Base-by-base conservation (phyloP, 2,113 vertebrate genomes). In the Nyctibius bracteatus region DNA sequence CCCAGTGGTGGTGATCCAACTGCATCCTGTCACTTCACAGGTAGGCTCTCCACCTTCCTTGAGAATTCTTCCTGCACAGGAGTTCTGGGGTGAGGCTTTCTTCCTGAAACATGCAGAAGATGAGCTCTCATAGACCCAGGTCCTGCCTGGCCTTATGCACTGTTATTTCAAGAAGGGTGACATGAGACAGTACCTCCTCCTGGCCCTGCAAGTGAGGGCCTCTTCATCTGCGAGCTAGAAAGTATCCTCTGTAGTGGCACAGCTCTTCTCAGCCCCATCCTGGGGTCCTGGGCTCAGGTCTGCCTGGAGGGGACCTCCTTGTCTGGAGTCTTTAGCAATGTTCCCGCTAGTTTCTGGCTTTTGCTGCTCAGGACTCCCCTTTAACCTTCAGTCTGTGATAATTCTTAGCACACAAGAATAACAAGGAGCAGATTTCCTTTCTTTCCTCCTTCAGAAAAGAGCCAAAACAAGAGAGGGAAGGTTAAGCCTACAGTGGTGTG, bases 301-400 rank as follows among this genome's bases (percentile, higher is more conserved):
- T 70, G 72, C 1, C 47, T 8, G 3, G 14, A 43, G 6, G 4
- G 9, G 1, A 4, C 21, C 6, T 12, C n/a, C 5, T 43, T 31
- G 9, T 13, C 21, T 3, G 1, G 25, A 10, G 13, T 12, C 54
- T 47, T 47, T 5, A 12, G 16, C 10, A 14, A 7, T 24, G 77
- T 24, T 78, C 9, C 43, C 65, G 15, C 0, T 0, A 0, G 0
- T 24, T 85, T 51, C 66, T 65, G 67, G 4, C 30, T 67, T 66
- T 59, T 54, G n/a, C 27, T 7, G 3, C 14, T 35, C 22, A 58
- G 27, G 35, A 13, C 17, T 58, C 33, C 28, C 19, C 20, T 14
- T 44, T 6, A 44, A 43, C 33, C 19, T 46, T 81, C 46, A 24
- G 12, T 35, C 30, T 61, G 67, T 3, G 4, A 8, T 23, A 47